Evolutionary conservation across 2,888 invertebrate species (phyloP).

Genomic region (Lepidocyrtoides sp.): DNA sequence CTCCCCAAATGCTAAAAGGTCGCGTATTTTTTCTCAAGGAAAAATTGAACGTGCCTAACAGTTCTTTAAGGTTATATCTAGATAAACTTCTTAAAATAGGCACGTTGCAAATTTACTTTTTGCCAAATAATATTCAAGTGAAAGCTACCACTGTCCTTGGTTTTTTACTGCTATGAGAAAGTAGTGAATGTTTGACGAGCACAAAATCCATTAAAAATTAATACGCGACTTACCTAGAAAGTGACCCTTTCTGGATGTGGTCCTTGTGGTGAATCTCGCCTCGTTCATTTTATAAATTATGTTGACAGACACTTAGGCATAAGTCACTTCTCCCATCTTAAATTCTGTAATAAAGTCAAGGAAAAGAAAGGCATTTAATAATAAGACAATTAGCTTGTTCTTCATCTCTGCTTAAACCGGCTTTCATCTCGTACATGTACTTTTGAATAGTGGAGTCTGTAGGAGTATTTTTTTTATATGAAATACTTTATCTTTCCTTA

Average conservation of each 20-base stretch:
- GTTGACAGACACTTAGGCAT: background rate
- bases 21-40: too few relatives aligned
- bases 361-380: background rate
- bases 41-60: too few relatives aligned
- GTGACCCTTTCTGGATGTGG: conserved; percentile 12
- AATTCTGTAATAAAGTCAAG: background rate
- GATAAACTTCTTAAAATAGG: too few relatives aligned
- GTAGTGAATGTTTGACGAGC: background rate
- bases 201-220: background rate
- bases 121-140: too few relatives aligned
- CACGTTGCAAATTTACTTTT: too few relatives aligned
- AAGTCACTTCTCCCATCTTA: background rate
- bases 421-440: background rate
- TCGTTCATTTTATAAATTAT: background rate
- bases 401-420: too few relatives aligned
- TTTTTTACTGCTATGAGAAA: too few relatives aligned
- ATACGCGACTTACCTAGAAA: conserved; percentile 14
- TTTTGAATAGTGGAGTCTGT: background rate
- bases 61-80: too few relatives aligned
- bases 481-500: background rate
- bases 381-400: background rate
- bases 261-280: background rate
- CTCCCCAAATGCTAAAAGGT: background rate
- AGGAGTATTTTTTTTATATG: background rate
- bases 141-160: too few relatives aligned